A percentile compares a stretch with the other conserved stretches of the same genome.
Conservation (phyloP, 37 sponge, comb jelly and placozoan genomes). For the Tethya wilhelma region DNA sequence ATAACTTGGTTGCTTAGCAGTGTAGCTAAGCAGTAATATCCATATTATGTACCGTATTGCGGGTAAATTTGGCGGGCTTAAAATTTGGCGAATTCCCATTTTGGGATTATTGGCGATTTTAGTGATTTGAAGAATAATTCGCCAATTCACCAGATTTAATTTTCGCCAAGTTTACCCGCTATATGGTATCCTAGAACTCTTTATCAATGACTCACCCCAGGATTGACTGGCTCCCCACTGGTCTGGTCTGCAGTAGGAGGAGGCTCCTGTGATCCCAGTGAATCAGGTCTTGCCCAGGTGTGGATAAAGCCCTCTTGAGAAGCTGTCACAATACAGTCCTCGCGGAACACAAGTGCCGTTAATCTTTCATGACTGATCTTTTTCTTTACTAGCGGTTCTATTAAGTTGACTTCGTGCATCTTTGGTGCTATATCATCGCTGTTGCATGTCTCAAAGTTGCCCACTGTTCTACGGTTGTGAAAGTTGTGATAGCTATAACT, state of each 20-base stretch:
- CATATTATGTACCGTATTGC: too few species aligned
- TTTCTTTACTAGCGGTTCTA: slow-evolving; percentile 84
- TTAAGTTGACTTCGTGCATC: slow-evolving; percentile 82
- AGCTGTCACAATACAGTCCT: slow-evolving; percentile 72
- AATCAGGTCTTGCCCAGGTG: slow-evolving; percentile 67
- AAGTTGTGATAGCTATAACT: background rate
- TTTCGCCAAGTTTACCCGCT: too few species aligned
- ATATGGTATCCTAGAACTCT: too few species aligned
- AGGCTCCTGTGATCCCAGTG: too few species aligned
- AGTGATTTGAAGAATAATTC: too few species aligned
- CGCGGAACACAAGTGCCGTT: slow-evolving; percentile 74
- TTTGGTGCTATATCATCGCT: slow-evolving; percentile 71
- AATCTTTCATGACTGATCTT: slow-evolving; percentile 82
- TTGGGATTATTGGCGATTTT: too few species aligned
- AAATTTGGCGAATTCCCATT: too few species aligned
- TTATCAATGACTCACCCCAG: slow-evolving; percentile 37
- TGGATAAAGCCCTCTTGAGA: slow-evolving; percentile 77
- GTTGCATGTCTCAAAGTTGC: slow-evolving; percentile 56
- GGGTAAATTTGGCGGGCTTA: too few species aligned
- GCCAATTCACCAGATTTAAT: too few species aligned
- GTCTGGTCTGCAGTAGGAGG: too few species aligned
- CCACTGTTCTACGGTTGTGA: slow-evolving; percentile 7
- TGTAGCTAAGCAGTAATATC: too few species aligned
- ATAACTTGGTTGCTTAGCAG: too few species aligned
- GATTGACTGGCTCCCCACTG: background rate